Percentiles rank a stretch among this genome's conserved stretches.
phyloP scores from a whole-genome alignment of 2,113 vertebrate genomes.

The Chaetorhynchus papuensis region DNA sequence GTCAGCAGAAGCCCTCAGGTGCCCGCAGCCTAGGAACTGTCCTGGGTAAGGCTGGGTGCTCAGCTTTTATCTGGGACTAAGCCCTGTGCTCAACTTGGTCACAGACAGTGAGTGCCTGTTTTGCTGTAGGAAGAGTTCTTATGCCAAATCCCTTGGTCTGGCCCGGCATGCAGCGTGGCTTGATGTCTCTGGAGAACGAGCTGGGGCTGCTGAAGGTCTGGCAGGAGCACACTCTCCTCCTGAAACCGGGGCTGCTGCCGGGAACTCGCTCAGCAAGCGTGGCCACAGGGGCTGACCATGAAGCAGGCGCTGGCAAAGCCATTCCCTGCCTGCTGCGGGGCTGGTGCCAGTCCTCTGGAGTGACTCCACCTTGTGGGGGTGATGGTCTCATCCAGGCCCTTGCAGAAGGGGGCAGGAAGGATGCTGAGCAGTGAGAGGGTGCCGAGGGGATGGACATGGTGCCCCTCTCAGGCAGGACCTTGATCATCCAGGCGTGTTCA shows the following conservation, averaged over 20 bases:
- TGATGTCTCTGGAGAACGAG: background rate
- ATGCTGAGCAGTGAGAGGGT: background rate
- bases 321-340: background rate
- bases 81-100: background rate
- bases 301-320: background rate
- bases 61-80: background rate
- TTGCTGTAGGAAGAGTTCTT: background rate
- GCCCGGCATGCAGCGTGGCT: background rate
- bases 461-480: background rate
- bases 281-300: background rate
- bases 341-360: background rate
- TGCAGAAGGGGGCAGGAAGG: background rate
- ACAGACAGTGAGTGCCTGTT: background rate
- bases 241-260: background rate
- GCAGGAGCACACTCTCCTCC: background rate
- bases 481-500: background rate
- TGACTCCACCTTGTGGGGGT: background rate
- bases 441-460: background rate
- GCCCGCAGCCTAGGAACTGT: background rate
- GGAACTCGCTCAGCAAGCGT: background rate
- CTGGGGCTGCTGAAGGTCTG: background rate
- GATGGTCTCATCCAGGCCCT: background rate
- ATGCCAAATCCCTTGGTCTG: background rate
- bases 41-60: background rate
- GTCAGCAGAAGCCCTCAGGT: background rate